Conservation (phyloP, 2,888 invertebrate species). For the Pristionchus arcanus region DNA sequence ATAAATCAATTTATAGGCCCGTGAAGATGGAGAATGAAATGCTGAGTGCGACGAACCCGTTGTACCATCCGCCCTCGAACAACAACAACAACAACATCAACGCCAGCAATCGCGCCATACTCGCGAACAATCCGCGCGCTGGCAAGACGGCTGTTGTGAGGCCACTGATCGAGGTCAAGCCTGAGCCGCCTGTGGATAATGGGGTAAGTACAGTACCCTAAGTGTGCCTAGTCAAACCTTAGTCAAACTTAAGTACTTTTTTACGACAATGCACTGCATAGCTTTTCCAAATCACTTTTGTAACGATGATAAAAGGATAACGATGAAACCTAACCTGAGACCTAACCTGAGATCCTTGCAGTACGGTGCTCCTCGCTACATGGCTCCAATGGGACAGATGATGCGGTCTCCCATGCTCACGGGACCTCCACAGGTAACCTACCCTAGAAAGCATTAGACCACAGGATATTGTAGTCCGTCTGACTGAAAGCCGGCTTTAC, state of each 20-base stretch:
- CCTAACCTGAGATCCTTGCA: neutral
- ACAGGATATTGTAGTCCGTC: no score
- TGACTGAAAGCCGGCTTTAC: no score
- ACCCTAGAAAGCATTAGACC: no score
- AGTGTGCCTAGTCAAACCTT: no score
- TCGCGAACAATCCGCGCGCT: neutral
- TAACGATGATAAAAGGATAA: no score
- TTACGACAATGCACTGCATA: no score
- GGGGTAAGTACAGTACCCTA: neutral
- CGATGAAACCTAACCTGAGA: no score
- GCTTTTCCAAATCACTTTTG: no score
- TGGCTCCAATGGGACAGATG: neutral
- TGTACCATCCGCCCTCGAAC: neutral
- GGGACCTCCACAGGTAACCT: no score
- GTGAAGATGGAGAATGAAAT: neutral
- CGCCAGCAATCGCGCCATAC: neutral
- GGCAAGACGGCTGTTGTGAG: slow-evolving; percentile 1
- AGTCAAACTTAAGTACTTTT: no score
- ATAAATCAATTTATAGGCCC: neutral
- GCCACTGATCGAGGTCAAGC: slow-evolving; percentile 24
- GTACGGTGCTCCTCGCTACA: neutral
- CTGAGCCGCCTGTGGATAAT: slow-evolving; percentile 1
- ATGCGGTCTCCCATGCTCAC: neutral
- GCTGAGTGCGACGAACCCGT: neutral
- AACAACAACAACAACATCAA: neutral